These are phyloP conservation scores for Thera obeliscata DNA, from an alignment of 2,888 invertebrate genomes.

Conservation along the genomic window DNA sequence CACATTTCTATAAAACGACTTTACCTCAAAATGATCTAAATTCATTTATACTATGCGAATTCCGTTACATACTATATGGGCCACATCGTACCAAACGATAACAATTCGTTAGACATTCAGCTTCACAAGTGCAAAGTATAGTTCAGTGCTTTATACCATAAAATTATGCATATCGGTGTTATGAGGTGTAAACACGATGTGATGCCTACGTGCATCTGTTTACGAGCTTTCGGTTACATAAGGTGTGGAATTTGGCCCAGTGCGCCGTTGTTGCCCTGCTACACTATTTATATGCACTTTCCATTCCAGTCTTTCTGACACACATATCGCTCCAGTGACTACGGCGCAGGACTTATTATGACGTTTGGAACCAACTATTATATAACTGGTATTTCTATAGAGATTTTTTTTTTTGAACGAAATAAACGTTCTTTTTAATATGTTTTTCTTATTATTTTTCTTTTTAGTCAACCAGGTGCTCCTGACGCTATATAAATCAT, in stretches of 20 bases:
- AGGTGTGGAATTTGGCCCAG: conserved; percentile 65
- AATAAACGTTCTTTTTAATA: neutral
- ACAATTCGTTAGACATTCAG: conserved; percentile 21
- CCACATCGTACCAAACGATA: conserved; percentile 9
- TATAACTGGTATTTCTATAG: neutral
- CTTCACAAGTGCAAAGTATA: conserved; percentile 16
- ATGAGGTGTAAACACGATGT: conserved; percentile 53
- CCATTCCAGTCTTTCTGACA: conserved; percentile 73
- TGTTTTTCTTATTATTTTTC: no score
- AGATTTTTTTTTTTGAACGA: conserved; percentile 15
- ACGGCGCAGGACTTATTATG: conserved; percentile 60
- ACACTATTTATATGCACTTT: conserved; percentile 75
- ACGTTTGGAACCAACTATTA: neutral
- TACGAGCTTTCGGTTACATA: conserved; percentile 74
- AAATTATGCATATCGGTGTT: conserved; percentile 45
- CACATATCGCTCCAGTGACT: conserved; percentile 66
- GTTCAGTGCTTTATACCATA: conserved; percentile 33
- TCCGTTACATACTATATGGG: conserved; percentile 7
- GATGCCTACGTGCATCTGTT: conserved; percentile 64
- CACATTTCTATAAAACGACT: neutral
- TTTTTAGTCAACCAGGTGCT: no score
- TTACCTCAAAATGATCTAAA: neutral
- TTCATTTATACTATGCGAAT: neutral
- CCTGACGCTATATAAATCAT: no score
- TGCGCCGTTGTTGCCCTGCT: conserved; percentile 51